Evolutionary conservation across 2,113 vertebrate species (phyloP), one percentile per base, ranked within the genome.

Genomic region (Paralichthys olivaceus): DNA sequence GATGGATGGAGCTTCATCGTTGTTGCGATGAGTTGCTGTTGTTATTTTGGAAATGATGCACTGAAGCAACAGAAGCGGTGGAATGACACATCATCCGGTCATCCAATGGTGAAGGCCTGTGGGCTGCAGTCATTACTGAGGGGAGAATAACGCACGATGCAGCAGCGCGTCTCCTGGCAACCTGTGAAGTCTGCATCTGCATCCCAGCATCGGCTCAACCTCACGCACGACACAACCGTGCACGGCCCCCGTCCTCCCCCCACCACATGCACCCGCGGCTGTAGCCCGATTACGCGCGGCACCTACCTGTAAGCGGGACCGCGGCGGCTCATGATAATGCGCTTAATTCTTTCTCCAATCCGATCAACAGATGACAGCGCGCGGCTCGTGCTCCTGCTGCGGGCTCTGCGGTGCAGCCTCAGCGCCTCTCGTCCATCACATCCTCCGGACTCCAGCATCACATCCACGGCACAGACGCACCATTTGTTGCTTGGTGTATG

Each of bases 301-400:
- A 75, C 88, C 29, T 51, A 93, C 91, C 91, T 93, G 89, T 32
- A 86, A 72, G 63, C 86, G 68, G 63, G 75, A 80, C 75, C 84
- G 69, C 63, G 49, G 81, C 77, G 80, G 77, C 80, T 88, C 91
- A 89, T 93, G 64, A 75, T 88, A 89, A 90, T 79, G 82, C 79
- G 77, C 86, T 79, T 84, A 67, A 78, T 84, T 62, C 68, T 2
- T 69, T 81, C 64, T 90, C 84, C 82, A 57, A 87, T 88, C 85
- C 83, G 68, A 87, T 92, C 85, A 89, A 89, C 90, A 91, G 88
- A 90, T 89, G 86, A 56, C 22, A 65, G 17, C 23, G 71, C 61
- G 80, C 65, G 47, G 45, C 25, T 15, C 2, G 71, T 84, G 58
- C 81, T 83, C 76, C 40, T 7, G 73, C 75, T 61, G 88, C 80